Base-by-base conservation (phyloP, 2,797 vertebrate genomes). In the Gorsachius magnificus region DNA sequence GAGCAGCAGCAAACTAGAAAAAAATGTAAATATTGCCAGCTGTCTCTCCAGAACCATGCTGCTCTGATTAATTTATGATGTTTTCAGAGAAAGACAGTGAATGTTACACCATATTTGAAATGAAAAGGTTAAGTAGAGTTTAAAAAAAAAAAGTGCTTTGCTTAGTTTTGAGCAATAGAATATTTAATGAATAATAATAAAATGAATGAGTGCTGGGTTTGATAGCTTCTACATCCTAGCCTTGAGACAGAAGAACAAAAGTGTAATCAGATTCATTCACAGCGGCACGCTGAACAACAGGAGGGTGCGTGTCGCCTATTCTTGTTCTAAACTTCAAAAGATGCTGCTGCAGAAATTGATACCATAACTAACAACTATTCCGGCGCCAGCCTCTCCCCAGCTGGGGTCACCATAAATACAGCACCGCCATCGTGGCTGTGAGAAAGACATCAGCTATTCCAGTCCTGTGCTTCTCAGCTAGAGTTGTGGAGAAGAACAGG, bases 51-150 rank as follows among this genome's bases (percentile, higher is more conserved):
- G 80, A 86, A 86, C 41, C 57, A 75, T 1, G 1, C 69, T 83
- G 82, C 79, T 93, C 69, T 97, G 87, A 93, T 95, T 97, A 96
- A 97, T 94, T 97, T 86, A 96, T 95, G 69, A 94, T 77, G 87
- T 95, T 96, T 96, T 89, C 88, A 91, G 83, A 92, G 76, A 71
- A 95, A 86, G 92, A 91, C 14, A 90, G 83, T 11, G 72, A 95
- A 83, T 64, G 50, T 90, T 90, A 85, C 71, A 79, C 69, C 65
- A 57, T 70, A 68, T 90, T 91, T 82, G 84, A 96, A 97, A 96
- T 29, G n/a, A 89, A 97, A 97, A 97, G 93, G 90, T 97, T 95
- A 96, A 95, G 88, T 20, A 83, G 93, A 92, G 78, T 66, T 72
- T 58, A 69, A 92, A 61, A 77, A 77, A 77, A 56, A 71, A 45